Percentiles rank a stretch among this genome's conserved stretches.
phyloP scores from a whole-genome alignment of 2,113 vertebrate genomes.

The Cnemophilus loriae region DNA sequence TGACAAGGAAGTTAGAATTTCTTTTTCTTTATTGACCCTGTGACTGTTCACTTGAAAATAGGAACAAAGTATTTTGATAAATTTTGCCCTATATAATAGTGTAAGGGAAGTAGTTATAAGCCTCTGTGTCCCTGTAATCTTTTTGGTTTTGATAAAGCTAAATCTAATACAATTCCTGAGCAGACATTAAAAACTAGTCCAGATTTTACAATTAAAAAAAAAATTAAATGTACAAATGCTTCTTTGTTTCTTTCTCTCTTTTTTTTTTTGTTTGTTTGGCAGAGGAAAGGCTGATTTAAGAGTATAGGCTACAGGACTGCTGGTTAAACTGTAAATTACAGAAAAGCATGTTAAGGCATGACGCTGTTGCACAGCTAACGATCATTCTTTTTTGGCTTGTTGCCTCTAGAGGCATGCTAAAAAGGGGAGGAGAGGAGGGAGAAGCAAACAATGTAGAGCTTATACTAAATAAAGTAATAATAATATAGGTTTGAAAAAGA shows the following conservation, averaged over 20 bases:
- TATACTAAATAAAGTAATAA: neutral
- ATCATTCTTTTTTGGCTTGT: neutral
- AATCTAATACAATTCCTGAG: neutral
- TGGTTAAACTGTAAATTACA: slow-evolving; percentile 1
- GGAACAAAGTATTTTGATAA: neutral
- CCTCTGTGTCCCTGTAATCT: neutral
- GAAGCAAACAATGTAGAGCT: neutral
- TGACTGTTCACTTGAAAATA: neutral
- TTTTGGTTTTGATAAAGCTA: neutral
- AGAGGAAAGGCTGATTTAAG: neutral
- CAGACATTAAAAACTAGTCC: neutral
- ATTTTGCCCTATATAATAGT: neutral
- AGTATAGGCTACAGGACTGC: neutral
- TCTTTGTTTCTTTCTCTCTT: neutral
- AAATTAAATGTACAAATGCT: no score
- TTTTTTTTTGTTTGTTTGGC: neutral
- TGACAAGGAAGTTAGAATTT: neutral
- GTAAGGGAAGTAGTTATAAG: neutral
- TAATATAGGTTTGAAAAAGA: neutral
- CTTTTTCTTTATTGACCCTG: neutral
- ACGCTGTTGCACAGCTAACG: neutral
- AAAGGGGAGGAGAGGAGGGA: neutral
- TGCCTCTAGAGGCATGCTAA: neutral
- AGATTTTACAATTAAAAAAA: neutral
- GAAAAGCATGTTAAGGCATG: slow-evolving; percentile 47